Evolutionary conservation across 1,140 invertebrate genomes (phyloP).

Genomic region (Oryctes rhinoceros): DNA sequence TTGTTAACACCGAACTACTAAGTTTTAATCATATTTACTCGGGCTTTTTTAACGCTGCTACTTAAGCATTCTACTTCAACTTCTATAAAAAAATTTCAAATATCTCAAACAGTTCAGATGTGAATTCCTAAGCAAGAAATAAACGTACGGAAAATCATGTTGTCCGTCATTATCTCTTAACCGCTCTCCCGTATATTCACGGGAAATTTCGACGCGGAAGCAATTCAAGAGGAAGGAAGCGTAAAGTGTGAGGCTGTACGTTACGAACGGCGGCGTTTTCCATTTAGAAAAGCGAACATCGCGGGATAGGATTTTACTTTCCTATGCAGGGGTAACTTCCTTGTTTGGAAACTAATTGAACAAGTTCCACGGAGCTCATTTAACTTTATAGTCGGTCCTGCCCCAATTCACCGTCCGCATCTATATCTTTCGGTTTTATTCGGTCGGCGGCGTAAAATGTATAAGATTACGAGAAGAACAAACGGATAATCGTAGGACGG

Average conservation of each 20-base stretch:
- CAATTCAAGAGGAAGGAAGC: not conserved
- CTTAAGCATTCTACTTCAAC: too few relatives aligned
- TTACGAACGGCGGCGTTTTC: not conserved
- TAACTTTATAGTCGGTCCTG: not conserved
- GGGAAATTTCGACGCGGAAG: not conserved
- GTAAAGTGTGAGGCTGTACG: not conserved
- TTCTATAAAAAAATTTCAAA: too few relatives aligned
- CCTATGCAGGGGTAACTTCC: not conserved
- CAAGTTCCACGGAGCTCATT: not conserved
- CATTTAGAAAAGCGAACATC: not conserved
- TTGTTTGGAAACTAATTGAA: conserved; percentile 6
- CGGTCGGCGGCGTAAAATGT: not conserved
- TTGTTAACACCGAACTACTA: too few relatives aligned
- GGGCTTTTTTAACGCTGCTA: too few relatives aligned
- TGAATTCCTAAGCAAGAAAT: too few relatives aligned
- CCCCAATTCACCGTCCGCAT: not conserved
- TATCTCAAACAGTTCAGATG: too few relatives aligned
- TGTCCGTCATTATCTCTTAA: too few relatives aligned
- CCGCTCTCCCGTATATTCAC: too few relatives aligned
- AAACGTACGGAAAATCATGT: too few relatives aligned
- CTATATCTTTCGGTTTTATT: not conserved
- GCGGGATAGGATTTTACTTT: not conserved
- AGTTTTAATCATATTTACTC: too few relatives aligned
- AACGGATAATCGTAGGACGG: too few relatives aligned
- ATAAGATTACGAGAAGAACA: too few relatives aligned